Evolutionary conservation across 2,113 vertebrate genomes (phyloP), one percentile per base, ranked within the genome.

Genomic region (Nasalis larvatus): DNA sequence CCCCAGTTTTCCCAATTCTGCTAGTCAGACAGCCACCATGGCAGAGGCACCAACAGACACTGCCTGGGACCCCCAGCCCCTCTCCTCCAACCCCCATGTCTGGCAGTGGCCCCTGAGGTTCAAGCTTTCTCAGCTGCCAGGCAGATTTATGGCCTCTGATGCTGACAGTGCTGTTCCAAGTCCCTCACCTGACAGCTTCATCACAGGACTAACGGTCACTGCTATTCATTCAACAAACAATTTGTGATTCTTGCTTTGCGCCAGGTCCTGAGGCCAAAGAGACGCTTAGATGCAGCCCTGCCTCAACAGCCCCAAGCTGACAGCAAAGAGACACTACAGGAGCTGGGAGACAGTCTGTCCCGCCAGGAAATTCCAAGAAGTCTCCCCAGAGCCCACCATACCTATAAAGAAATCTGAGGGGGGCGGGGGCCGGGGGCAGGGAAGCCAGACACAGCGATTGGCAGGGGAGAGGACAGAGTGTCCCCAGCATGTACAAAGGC

Each of bases 341-440:
- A 87, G 45, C 11, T 1, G 1, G 63, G 27, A 11, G 18, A 63
- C 27, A 18, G 21, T 35, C 32, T 74, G 0, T 30, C 45, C 37
- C 68, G 58, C 37, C 4, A 4, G 8, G 71, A 21, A 58, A 37
- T 45, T n/a, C 58, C 40, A 7, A 78, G 40, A 25, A 71, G 47
- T 6, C 74, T 73, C n/a, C 47, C 47, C 71, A 56, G 47, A 60
- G 18, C 25, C 91, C 17, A 8, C 47, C 49, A 18, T 0, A 3
- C 47, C 47, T 7, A 6, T 80, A 63, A 9, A 13, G 68, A 77
- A 60, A 66, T 63, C 60, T 63, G 60, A 63, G 27, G 60, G 27
- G 11, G 11, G 12, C 23, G n/a, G 3, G 58, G 27, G 27, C 23
- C 23, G 3, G 58, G 8, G 17, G 4, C 4, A 0, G 1, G 16